These are phyloP conservation scores for Phyto melanocephala DNA, from an alignment of 2,888 invertebrate species.

Conservation along the genomic window DNA sequence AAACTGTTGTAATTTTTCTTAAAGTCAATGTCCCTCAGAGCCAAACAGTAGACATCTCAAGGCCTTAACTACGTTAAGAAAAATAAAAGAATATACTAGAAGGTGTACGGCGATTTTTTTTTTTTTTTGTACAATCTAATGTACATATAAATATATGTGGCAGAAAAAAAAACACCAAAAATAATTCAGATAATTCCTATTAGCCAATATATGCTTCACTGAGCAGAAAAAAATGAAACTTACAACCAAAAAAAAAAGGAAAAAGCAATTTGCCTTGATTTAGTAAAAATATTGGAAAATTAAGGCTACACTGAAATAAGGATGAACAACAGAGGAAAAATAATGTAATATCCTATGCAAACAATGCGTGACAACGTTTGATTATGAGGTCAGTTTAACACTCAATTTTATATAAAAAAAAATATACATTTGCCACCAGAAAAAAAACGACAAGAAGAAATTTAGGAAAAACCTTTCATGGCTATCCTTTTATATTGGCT, in stretches of 20 bases:
- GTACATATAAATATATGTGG: too few relatives aligned
- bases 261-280: slow-evolving; percentile 55
- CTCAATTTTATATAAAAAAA: slow-evolving; percentile 1
- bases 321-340: background rate
- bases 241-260: slow-evolving; percentile 9
- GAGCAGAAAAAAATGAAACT: slow-evolving; percentile 36
- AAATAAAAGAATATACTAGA: too few relatives aligned
- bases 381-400: slow-evolving; percentile 61
- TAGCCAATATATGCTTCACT: slow-evolving; percentile 33
- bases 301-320: slow-evolving; percentile 13
- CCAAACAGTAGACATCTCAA: too few relatives aligned
- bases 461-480: background rate
- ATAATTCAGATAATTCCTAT: background rate
- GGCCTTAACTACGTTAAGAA: too few relatives aligned
- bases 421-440: background rate
- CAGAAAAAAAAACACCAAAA: too few relatives aligned
- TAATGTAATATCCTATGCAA: slow-evolving; percentile 47
- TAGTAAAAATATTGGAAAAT: slow-evolving; percentile 18
- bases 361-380: slow-evolving; percentile 59
- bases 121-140: too few relatives aligned
- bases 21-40: too few relatives aligned
- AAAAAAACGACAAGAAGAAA: background rate
- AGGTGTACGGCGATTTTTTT: too few relatives aligned
- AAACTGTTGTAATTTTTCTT: too few relatives aligned
- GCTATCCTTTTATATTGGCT: slow-evolving; percentile 14